Conservation (phyloP, 2,113 vertebrate genomes). For the Pionites leucogaster region DNA sequence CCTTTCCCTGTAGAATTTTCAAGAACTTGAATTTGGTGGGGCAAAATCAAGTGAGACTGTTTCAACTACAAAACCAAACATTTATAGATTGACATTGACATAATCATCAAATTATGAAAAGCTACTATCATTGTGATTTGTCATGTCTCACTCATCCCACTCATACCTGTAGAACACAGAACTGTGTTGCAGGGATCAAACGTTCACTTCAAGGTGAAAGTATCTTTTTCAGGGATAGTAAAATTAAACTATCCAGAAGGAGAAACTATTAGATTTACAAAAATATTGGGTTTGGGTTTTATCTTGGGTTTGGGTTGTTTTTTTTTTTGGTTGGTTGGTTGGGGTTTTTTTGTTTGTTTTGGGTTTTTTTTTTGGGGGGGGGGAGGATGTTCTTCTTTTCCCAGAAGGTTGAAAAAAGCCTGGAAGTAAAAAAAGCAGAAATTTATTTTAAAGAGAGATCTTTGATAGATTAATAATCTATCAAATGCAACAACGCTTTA, state of each 20-base stretch:
- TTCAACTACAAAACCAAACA: slow-evolving; percentile 49
- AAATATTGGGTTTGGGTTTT: background rate
- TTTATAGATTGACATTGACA: slow-evolving; percentile 57
- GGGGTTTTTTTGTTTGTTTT: too few species aligned
- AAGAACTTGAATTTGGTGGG: slow-evolving; percentile 42
- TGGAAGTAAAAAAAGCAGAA: background rate
- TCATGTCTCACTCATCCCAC: background rate
- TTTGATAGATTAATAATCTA: background rate
- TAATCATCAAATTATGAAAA: slow-evolving; percentile 38
- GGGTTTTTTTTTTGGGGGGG: rapidly evolving
- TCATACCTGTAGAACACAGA: background rate
- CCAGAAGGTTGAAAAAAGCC: background rate
- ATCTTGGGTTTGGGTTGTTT: too few species aligned
- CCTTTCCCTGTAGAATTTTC: slow-evolving; percentile 47
- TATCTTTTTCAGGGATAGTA: background rate
- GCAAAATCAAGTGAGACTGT: slow-evolving; percentile 46
- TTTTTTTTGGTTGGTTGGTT: background rate
- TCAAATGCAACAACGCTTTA: background rate
- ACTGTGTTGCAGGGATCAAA: background rate
- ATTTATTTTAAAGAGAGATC: background rate
- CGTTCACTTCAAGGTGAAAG: slow-evolving; percentile 1
- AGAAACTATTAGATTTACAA: background rate
- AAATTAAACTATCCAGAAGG: background rate
- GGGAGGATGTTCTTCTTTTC: too few species aligned
- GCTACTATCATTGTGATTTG: slow-evolving; percentile 29